These are phyloP conservation scores for Danaus melanippus DNA, from an alignment of 1,140 invertebrate species.

Conservation along the genomic window DNA sequence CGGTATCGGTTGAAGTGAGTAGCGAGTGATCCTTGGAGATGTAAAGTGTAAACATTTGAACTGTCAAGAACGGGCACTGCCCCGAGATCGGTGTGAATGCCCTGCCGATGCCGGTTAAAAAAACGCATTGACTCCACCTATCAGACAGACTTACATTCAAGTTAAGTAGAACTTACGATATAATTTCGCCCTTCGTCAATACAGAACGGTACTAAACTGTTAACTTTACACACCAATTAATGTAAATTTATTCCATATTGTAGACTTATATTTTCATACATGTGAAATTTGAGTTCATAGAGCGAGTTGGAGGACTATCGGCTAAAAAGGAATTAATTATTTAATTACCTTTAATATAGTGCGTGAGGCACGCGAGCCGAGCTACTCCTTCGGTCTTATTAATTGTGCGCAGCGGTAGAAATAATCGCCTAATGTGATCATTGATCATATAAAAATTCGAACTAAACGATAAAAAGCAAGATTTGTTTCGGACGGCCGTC, in stretches of 20 bases:
- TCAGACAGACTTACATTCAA: conserved; percentile 36
- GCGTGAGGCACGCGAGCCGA: conserved; percentile 49
- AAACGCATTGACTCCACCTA: conserved; percentile 64
- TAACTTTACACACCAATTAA: not conserved
- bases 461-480: conserved; percentile 30
- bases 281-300: too few species aligned
- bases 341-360: conserved; percentile 39
- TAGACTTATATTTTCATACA: not conserved
- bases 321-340: conserved; percentile 19
- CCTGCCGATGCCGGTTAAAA: conserved; percentile 65
- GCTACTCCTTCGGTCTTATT: conserved; percentile 53
- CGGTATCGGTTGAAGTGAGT: conserved; percentile 34
- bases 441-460: conserved; percentile 31
- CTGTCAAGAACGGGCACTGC: conserved; percentile 70
- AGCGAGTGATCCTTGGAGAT: conserved; percentile 54
- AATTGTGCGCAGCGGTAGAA: conserved; percentile 52
- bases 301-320: conserved; percentile 7
- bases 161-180: conserved; percentile 26
- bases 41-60: conserved; percentile 68
- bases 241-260: not conserved
- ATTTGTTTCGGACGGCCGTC: conserved; percentile 27
- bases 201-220: conserved; percentile 1
- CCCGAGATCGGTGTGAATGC: conserved; percentile 63
- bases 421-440: conserved; percentile 53
- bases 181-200: conserved; percentile 13